A percentile compares a stretch with the other conserved stretches of the same genome.
phyloP scores from a whole-genome alignment of 2,888 invertebrate genomes.

The Dorcus parallelipipedus region DNA sequence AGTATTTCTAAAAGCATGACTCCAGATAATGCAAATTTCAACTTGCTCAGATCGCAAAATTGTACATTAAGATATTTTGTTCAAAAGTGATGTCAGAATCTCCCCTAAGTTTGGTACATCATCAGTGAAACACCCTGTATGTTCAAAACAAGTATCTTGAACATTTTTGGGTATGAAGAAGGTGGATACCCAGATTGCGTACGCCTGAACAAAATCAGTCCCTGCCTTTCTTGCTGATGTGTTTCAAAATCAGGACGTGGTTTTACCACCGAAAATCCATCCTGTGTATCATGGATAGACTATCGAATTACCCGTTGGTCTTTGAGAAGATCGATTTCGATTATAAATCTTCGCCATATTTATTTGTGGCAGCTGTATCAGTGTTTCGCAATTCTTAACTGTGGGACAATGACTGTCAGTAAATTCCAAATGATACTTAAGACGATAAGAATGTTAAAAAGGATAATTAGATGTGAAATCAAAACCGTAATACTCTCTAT shows the following conservation, averaged over 20 bases:
- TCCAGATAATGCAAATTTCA: too few relatives aligned
- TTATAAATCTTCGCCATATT: slow-evolving; percentile 17
- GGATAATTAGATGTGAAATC: too few relatives aligned
- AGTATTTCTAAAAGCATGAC: too few relatives aligned
- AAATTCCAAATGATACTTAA: background rate
- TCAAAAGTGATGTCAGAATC: too few relatives aligned
- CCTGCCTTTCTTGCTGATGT: slow-evolving; percentile 25
- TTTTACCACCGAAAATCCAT: slow-evolving; percentile 23
- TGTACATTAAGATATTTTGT: too few relatives aligned
- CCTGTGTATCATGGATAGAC: slow-evolving; percentile 21
- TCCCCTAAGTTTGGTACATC: too few relatives aligned
- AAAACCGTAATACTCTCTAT: background rate
- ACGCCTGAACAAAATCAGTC: background rate
- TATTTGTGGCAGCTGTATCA: slow-evolving; percentile 21
- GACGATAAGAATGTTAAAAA: too few relatives aligned
- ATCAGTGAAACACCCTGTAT: too few relatives aligned
- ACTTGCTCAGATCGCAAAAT: too few relatives aligned
- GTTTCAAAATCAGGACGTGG: slow-evolving; percentile 27
- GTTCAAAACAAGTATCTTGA: too few relatives aligned
- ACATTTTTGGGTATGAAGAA: too few relatives aligned
- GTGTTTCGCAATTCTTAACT: slow-evolving; percentile 21
- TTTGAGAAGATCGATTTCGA: slow-evolving; percentile 25
- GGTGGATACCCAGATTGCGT: too few relatives aligned
- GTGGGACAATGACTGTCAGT: slow-evolving; percentile 27
- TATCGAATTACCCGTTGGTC: slow-evolving; percentile 16